phyloP scores from a whole-genome alignment of 2,797 vertebrate species.

The Falco biarmicus region DNA sequence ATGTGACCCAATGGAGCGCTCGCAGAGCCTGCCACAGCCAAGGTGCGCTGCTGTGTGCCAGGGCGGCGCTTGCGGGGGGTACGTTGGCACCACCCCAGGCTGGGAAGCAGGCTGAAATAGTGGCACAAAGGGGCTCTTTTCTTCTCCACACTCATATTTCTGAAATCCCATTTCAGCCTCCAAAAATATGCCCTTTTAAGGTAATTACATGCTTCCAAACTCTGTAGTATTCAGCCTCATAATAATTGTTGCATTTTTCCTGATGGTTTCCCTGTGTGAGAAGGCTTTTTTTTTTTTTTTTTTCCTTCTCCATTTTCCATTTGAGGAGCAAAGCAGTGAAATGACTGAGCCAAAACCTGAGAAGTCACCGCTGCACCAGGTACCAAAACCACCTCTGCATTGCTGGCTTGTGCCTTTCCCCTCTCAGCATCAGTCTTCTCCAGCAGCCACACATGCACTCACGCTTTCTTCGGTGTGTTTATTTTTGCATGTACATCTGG shows the following conservation, averaged over 20 bases:
- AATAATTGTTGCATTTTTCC: not conserved
- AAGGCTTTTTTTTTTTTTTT: not conserved
- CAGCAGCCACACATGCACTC: rapidly evolving
- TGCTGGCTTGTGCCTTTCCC: not conserved
- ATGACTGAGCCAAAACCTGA: not conserved
- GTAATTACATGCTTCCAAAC: not conserved
- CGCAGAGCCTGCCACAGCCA: not conserved
- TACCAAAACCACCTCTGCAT: rapidly evolving
- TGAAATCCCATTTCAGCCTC: not conserved
- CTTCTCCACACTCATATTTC: not conserved
- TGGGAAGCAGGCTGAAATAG: not conserved
- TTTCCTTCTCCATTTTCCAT: not conserved
- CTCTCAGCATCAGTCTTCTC: rapidly evolving
- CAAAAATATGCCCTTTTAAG: not conserved
- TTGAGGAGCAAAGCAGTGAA: not conserved
- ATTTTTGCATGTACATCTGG: not conserved
- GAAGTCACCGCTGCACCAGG: not conserved
- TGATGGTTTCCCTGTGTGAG: not conserved
- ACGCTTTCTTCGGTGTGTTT: rapidly evolving
- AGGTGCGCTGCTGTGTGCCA: not conserved
- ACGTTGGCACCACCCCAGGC: not conserved
- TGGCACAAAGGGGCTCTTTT: not conserved
- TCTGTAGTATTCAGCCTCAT: not conserved
- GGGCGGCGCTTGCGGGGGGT: not conserved
- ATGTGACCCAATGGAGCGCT: rapidly evolving